These are phyloP conservation scores for Labeo calbasu DNA, from an alignment of 2,797 vertebrate genomes.

Conservation along the genomic window DNA sequence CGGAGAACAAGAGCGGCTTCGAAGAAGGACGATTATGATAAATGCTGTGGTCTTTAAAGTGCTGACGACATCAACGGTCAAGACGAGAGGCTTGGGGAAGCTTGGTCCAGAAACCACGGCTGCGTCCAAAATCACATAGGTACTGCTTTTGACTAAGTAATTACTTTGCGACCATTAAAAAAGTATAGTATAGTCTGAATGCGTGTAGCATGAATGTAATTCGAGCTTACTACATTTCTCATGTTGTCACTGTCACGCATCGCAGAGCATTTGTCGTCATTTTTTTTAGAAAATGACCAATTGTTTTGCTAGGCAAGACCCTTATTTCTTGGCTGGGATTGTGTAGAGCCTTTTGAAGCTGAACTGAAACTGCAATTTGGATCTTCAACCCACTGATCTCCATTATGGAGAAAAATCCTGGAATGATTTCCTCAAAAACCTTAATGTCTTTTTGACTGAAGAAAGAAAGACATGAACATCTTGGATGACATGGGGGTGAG, in stretches of 20 bases:
- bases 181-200: background rate
- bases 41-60: slow-evolving; percentile 51
- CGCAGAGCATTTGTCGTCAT: no score
- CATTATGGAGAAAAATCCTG: no score
- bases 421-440: no score
- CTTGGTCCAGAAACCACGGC: background rate
- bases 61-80: slow-evolving; percentile 48
- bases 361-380: no score
- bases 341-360: no score
- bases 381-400: no score
- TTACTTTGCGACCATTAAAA: background rate
- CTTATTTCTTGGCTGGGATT: no score
- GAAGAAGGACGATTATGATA: slow-evolving; percentile 52
- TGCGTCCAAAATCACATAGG: background rate
- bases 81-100: background rate
- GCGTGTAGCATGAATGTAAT: background rate
- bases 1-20: slow-evolving; percentile 39
- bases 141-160: background rate
- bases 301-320: no score
- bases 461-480: no score
- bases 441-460: no score
- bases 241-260: background rate
- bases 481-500: no score
- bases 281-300: no score
- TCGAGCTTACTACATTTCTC: background rate